Percentiles rank a stretch among this genome's conserved stretches.
phyloP scores from a whole-genome alignment of 2,113 vertebrate species.

The Numida meleagris region DNA sequence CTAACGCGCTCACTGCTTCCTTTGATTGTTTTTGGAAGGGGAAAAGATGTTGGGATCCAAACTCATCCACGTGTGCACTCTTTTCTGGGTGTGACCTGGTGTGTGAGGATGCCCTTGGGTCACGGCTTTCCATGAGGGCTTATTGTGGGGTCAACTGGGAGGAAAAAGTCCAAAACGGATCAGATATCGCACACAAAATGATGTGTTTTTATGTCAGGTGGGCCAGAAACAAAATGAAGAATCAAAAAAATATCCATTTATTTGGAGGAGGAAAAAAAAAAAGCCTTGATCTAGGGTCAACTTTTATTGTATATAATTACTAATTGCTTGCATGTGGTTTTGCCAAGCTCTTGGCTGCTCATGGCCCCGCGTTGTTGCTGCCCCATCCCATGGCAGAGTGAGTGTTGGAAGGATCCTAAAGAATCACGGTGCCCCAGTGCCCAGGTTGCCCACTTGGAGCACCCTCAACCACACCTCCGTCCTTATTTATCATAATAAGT shows the following conservation, averaged over 20 bases:
- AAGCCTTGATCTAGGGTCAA: not conserved
- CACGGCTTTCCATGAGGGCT: not conserved
- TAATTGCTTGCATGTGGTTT: not conserved
- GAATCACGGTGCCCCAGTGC: too few relatives aligned
- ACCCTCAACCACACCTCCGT: not conserved
- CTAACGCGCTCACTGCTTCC: fast-evolving
- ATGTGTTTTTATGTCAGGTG: too few relatives aligned
- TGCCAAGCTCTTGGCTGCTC: fast-evolving
- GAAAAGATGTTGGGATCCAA: not conserved
- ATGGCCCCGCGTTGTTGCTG: fast-evolving
- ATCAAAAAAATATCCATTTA: not conserved
- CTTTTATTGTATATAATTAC: fast-evolving
- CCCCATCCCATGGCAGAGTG: not conserved
- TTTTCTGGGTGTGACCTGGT: too few relatives aligned
- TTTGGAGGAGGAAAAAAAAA: not conserved
- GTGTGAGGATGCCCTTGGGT: not conserved
- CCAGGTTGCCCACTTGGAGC: too few relatives aligned
- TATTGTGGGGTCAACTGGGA: too few relatives aligned
- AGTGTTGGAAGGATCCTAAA: not conserved
- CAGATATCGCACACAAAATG: too few relatives aligned
- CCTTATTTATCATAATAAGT: not conserved
- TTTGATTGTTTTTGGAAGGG: not conserved
- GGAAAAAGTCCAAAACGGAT: too few relatives aligned
- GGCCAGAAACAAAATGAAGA: too few relatives aligned
- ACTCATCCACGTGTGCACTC: fast-evolving